Percentiles rank a stretch among this genome's conserved stretches.
phyloP scores from a whole-genome alignment of 2,888 invertebrate species.

The Electrophaes corylata region DNA sequence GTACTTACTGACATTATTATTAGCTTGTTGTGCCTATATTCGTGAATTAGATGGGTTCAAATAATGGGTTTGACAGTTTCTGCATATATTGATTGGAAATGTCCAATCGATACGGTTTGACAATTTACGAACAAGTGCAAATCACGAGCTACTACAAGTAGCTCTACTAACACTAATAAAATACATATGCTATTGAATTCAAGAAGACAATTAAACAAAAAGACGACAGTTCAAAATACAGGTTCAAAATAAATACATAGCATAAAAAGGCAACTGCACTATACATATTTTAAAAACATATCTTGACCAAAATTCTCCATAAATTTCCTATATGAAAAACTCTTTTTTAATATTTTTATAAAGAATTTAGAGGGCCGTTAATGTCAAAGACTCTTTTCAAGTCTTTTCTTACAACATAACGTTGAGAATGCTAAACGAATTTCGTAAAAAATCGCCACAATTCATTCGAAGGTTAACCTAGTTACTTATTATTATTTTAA shows the following conservation, averaged over 20 bases:
- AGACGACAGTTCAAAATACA: too few relatives aligned
- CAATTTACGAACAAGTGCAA: too few relatives aligned
- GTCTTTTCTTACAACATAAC: conserved; percentile 48
- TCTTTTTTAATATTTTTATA: background rate
- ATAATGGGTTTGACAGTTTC: too few relatives aligned
- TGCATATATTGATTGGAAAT: too few relatives aligned
- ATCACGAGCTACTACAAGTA: too few relatives aligned
- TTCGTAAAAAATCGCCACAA: conserved; percentile 48
- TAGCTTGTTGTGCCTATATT: background rate
- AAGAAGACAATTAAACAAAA: too few relatives aligned
- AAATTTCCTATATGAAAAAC: background rate
- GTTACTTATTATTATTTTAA: too few relatives aligned
- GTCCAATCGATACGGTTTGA: too few relatives aligned
- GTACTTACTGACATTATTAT: background rate
- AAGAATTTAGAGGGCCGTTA: conserved; percentile 62
- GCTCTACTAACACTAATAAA: too few relatives aligned
- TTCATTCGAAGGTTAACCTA: conserved; percentile 35
- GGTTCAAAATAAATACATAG: too few relatives aligned
- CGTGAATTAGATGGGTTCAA: background rate
- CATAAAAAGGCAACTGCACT: too few relatives aligned
- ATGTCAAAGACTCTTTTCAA: conserved; percentile 57
- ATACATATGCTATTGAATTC: too few relatives aligned
- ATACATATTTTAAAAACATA: background rate
- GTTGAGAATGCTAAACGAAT: conserved; percentile 50
- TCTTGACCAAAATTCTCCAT: background rate